Base-by-base conservation (phyloP, 2,888 invertebrate genomes). In the Spodoptera exigua region DNA sequence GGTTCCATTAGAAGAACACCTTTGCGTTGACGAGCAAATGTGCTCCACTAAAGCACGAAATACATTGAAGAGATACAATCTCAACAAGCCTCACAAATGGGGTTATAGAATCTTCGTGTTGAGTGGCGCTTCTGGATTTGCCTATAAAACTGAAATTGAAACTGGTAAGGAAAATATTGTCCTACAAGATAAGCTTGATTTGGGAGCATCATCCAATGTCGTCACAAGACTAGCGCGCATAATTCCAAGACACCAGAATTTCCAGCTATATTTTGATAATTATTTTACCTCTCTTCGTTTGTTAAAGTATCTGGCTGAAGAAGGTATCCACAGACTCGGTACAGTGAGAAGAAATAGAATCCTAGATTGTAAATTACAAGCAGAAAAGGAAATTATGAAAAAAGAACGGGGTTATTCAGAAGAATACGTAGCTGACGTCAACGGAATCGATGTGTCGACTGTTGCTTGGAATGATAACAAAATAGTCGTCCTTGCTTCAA, bases 391-490 rank as follows among this genome's bases (percentile, higher is more conserved):
- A 2, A 5, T 14, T 10, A 17, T 37, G 27, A 43, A 56, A 56
- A 27, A 56, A 49, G 13, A 1, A 2, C 16, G 46, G 17, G 48
- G 55, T 0, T 34, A 47, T 41, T 41, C 34, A 11, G 41, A 35
- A 35, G 55, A 55, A 21, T 21, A 47, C 11, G 55, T 55, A 5
- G 55, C 35, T 5, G 21, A 35, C 11, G 21, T 55, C 3, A 34
- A 56, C 9, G 56, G 48, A 2, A 21, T 5, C 12, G 56, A 56
- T 10, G 13, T 56, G 0, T 17, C 36, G 2, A 37, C 16, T 43
- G 44, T 48, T 0, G 56, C 37, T 4, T 56, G 56, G 48, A 56
- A 56, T 11, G 48, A 56, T 3, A 56, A 56, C 3, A 56, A 56
- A 12, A 18, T 36, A 10, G 47, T 56, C 13, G 48, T 11, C 5